Evolutionary conservation across 2,888 invertebrate species (phyloP), one percentile per base, ranked within the genome.

Genomic region (Gryllus longicercus): DNA sequence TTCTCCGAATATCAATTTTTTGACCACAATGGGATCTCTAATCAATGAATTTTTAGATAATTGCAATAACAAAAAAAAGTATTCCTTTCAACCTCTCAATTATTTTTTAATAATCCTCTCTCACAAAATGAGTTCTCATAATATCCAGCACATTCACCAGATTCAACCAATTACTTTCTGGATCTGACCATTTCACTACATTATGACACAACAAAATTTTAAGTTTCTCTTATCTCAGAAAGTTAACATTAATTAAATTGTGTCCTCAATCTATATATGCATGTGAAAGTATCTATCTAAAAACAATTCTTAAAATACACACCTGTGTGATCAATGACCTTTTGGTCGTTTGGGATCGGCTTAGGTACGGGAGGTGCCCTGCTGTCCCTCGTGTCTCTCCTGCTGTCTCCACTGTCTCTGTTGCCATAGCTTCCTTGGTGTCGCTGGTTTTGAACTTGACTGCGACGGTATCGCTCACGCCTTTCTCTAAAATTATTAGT

Each of bases 281-380:
- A n/a, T 14, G 63, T 63, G 63, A n/a, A 38, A 38, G 8, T 8
- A 38, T 38, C 5, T 8, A 14, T n/a, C n/a, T 63, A 14, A 63
- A 63, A n/a, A 63, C n/a, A 63, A 10, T 14, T n/a, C 14, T 14
- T 63, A n/a, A 63, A 11, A 63, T n/a, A 63, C 63, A 0, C 5
- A 63, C 63, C 63, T 11, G 63, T 63, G 63, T 63, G 63, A n/a
- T 63, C 63, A n/a, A 63, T 63, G 63, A 63, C 63, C 63, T 63
- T n/a, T n/a, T 63, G 14, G 16, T 63, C 63, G 5, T 63, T 14
- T 63, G 63, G 16, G 4, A 18, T 63, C 5, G 63, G 63, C 5
- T 38, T 38, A 38, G 38, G 38, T 8, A 38, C 38, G n/a, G 63
- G 63, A 63, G n/a, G 63, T 63, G 63, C 16, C 63, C n/a, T 11